phyloP scores from a whole-genome alignment of 2,888 invertebrate species.

The Spilosoma lubricipeda region DNA sequence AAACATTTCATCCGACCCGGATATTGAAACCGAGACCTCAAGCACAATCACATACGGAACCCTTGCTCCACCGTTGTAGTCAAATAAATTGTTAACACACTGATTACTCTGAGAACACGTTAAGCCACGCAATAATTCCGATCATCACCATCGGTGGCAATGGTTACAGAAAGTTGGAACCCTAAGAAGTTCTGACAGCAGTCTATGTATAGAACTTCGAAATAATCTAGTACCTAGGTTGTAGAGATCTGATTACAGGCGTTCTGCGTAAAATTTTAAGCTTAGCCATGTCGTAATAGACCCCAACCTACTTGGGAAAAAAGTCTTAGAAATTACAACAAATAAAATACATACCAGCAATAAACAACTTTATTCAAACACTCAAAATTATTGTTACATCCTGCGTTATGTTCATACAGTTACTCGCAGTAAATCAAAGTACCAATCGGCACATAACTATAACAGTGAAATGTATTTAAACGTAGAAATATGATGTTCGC shows the following conservation, averaged over 20 bases:
- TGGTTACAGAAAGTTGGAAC: background rate
- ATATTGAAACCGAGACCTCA: too few species aligned
- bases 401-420: conserved; percentile 19
- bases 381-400: background rate
- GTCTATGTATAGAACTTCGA: background rate
- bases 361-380: background rate
- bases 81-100: too few species aligned
- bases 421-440: conserved; percentile 35
- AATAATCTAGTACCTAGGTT: background rate
- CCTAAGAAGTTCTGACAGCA: background rate
- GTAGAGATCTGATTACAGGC: background rate
- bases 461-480: conserved; percentile 47
- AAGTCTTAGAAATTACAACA: background rate
- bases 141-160: too few species aligned
- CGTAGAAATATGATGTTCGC: conserved; percentile 40
- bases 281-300: background rate
- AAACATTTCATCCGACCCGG: too few species aligned
- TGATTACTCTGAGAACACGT: too few species aligned
- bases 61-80: too few species aligned
- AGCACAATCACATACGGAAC: too few species aligned
- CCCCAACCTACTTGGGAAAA: background rate
- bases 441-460: conserved; percentile 40
- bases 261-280: background rate
- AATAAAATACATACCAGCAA: background rate
- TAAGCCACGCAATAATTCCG: too few species aligned